A percentile compares a stretch with the other conserved stretches of the same genome.
phyloP scores from a whole-genome alignment of 1,140 invertebrate species.

The Ostrea denselamellosa region DNA sequence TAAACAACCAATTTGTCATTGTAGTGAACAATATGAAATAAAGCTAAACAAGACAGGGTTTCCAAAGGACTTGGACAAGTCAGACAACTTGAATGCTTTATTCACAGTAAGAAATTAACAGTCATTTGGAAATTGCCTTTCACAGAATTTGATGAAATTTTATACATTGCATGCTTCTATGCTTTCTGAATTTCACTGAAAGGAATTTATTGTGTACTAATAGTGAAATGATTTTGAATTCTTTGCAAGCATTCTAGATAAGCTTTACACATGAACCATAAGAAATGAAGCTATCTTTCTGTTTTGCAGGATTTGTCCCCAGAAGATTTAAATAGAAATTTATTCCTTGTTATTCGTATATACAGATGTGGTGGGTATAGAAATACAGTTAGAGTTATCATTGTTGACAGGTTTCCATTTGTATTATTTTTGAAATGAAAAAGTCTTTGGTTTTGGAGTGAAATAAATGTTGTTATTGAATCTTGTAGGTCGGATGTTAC shows the following conservation, averaged over 20 bases:
- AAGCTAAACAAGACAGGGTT: constrained; percentile 93
- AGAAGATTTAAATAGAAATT: constrained; percentile 88
- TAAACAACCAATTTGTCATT: constrained; percentile 66
- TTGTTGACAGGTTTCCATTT: too few species aligned
- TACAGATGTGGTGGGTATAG: constrained; percentile 86
- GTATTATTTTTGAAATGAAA: too few species aligned
- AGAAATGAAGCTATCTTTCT: not conserved
- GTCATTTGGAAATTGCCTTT: not conserved
- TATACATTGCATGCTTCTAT: not conserved
- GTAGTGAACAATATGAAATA: constrained; percentile 92
- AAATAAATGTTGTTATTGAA: too few species aligned
- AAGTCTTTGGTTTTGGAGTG: too few species aligned
- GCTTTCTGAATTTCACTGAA: too few species aligned
- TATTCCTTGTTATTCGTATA: constrained; percentile 92
- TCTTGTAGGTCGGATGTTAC: constrained; percentile 84
- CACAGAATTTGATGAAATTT: too few species aligned
- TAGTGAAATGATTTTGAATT: too few species aligned
- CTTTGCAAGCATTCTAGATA: too few species aligned
- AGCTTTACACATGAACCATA: not conserved
- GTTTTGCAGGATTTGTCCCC: constrained; percentile 85
- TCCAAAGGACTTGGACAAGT: constrained; percentile 91
- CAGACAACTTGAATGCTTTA: constrained; percentile 92
- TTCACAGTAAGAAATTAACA: constrained; percentile 87
- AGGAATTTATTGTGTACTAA: too few species aligned
- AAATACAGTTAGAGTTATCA: not conserved